Conservation (phyloP, 1,140 invertebrate species). For the Melipona quadrifasciata region DNA sequence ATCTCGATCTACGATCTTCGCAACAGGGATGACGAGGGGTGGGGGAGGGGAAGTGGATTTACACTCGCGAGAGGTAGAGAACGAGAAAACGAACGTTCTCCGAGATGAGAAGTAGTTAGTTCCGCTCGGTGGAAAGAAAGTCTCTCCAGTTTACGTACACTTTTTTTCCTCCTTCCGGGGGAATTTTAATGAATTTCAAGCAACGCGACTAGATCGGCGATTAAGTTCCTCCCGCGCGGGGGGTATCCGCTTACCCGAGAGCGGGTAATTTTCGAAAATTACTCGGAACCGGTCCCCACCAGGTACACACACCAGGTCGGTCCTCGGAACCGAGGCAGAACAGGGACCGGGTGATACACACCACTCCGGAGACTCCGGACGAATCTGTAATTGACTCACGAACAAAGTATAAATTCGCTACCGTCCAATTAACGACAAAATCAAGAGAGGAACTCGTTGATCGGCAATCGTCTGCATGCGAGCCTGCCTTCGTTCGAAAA, state of each 20-base stretch:
- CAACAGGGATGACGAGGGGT: too few species aligned
- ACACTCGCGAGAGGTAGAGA: too few species aligned
- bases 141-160: not conserved
- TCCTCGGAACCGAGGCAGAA: too few species aligned
- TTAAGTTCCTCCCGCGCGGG: too few species aligned
- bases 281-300: not conserved
- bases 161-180: not conserved
- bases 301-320: not conserved
- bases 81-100: not conserved
- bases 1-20: not conserved
- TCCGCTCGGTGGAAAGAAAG: not conserved
- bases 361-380: not conserved
- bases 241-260: not conserved
- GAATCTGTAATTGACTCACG: conserved; percentile 28
- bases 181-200: not conserved
- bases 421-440: conserved; percentile 41
- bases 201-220: not conserved
- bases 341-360: not conserved
- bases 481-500: conserved; percentile 3
- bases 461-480: conserved; percentile 49
- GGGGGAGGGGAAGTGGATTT: not conserved
- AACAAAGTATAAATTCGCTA: conserved; percentile 48
- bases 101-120: not conserved
- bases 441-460: conserved; percentile 37
- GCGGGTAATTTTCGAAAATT: conserved; percentile 35